Base-by-base conservation (phyloP, 2,888 invertebrate species). In the Drosophila mettleri region DNA sequence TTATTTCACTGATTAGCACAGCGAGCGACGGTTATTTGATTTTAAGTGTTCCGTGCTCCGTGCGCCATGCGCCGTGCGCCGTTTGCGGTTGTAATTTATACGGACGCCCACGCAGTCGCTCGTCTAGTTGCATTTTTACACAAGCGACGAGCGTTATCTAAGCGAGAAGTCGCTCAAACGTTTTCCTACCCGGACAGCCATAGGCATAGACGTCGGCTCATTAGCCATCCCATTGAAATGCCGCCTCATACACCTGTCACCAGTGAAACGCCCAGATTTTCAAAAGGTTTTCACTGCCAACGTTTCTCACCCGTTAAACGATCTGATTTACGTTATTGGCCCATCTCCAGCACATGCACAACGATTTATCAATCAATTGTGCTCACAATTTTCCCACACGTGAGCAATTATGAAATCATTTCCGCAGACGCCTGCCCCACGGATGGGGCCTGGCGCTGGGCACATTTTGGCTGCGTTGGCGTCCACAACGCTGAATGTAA, bases 11-110 rank as follows among this genome's bases (percentile, higher is more conserved):
- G 83, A 85, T 85, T 80, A 81, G 78, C 82, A 61, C 66, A 36
- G 48, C 58, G 68, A 36, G 48, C 58, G 77, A 69, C 66, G 78
- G 70, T 51, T 58, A 65, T 78, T 74, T 75, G 73, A 60, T 69
- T 75, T 76, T 68, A 71, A 81, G 73, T 79, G 63, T 57, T 62
- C 54, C 49, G 57, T 62, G 67, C 52, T 61, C 27, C 27, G 24
- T 27, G 16, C 5, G 16, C 48, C 8, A 22, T 22, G 14, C 14
- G 7, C 22, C 36, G 18, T 4, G 8, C 3, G n/a, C 49, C 59
- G 80, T 69, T 88, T 83, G 85, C 65, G 86, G 84, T 76, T 78
- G 86, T 88, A 88, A 86, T 78, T 88, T 78, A 84, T 82, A 82
- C 69, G 52, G 55, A 52, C 80, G 69, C 71, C 82, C 60, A 75